phyloP scores from a whole-genome alignment of 2,113 vertebrate species.

The Arvicanthis niloticus region DNA sequence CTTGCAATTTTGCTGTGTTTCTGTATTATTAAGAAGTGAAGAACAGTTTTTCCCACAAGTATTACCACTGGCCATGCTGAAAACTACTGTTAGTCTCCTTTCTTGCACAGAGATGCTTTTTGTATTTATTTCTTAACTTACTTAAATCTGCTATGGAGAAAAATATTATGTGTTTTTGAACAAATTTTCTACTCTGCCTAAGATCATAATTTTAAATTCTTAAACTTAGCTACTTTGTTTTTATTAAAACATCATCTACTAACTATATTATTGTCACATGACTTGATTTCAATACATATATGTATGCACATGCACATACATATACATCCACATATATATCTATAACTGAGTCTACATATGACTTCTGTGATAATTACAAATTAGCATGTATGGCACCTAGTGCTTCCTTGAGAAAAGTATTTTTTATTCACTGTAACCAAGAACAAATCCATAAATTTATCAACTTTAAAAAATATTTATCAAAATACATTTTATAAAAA shows the following conservation, averaged over 20 bases:
- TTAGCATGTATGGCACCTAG: neutral
- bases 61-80: neutral
- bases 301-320: too few species aligned
- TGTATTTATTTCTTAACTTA: neutral
- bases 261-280: neutral
- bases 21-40: conserved; percentile 24
- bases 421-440: neutral
- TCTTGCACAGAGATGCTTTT: neutral
- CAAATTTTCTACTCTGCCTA: neutral
- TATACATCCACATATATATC: too few species aligned
- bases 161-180: conserved; percentile 2
- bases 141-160: neutral
- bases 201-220: conserved; percentile 42
- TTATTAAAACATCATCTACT: neutral
- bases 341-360: too few species aligned
- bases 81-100: neutral
- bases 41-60: neutral
- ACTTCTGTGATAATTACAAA: neutral
- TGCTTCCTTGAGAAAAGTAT: neutral
- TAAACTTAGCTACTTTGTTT: conserved; percentile 8
- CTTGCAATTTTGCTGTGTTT: conserved; percentile 27
- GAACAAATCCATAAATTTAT: neutral
- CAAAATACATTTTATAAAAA: neutral
- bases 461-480: neutral
- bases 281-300: neutral